Evolutionary conservation across 2,888 invertebrate species (phyloP).

Genomic region (Margaritifera margaritifera): DNA sequence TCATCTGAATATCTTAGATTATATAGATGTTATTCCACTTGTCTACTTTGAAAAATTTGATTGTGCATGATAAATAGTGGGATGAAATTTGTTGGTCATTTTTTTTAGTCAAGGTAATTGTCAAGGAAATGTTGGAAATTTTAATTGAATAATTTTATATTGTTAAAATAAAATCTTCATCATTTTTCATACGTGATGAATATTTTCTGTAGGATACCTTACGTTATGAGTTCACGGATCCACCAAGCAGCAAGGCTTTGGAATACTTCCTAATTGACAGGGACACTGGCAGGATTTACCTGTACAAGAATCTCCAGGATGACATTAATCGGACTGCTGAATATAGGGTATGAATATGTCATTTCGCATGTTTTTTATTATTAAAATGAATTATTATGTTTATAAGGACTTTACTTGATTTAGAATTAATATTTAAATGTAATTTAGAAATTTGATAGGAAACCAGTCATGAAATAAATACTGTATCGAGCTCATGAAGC

Average conservation of each 20-base stretch:
- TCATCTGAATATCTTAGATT: no score
- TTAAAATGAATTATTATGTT: neutral
- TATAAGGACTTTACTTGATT: no score
- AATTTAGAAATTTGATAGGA: no score
- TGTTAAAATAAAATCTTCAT: no score
- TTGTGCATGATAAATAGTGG: neutral
- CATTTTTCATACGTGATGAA: neutral
- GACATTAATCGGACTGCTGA: constrained; percentile 24
- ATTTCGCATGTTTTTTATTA: neutral
- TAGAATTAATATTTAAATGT: no score
- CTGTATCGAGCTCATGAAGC: no score
- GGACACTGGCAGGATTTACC: constrained; percentile 38
- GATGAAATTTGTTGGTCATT: no score
- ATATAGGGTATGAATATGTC: constrained; percentile 32
- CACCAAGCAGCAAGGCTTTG: constrained; percentile 26
- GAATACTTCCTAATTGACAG: constrained; percentile 53
- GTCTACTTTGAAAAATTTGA: constrained; percentile 5
- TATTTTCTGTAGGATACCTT: constrained; percentile 39
- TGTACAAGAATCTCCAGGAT: constrained; percentile 30
- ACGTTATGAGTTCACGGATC: constrained; percentile 28
- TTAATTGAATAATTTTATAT: no score
- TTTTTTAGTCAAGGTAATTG: no score
- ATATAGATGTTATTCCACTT: no score
- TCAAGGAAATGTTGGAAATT: no score
- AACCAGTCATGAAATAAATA: no score